Evolutionary conservation across 1,140 invertebrate species (phyloP), one percentile per base, ranked within the genome.

Genomic region (Vanessa atalanta): DNA sequence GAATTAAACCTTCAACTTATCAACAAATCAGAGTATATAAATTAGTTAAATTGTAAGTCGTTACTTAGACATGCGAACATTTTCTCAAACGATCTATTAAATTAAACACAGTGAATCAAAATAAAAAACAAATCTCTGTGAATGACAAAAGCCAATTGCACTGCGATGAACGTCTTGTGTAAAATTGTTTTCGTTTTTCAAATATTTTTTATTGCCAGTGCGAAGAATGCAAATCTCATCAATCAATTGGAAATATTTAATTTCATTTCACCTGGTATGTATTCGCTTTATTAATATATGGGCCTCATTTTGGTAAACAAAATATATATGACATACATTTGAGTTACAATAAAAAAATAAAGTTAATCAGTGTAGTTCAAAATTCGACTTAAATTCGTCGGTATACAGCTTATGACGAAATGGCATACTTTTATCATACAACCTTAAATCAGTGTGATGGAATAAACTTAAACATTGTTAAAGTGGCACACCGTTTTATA

Each of bases 21-120:
- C 12, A 9, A 43, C 37, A 50, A 7, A 50, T 15, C 15, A 12
- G 48, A 14, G 15, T 50, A 50, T 14, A 13, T n/a, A 16, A 55
- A 16, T 57, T 20, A 57, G 9, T 15, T 5, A 57, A 57, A 57
- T 26, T 57, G 55, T 23, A 13, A 57, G 11, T 12, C 55, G 13
- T 57, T 26, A 26, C 23, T 23, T 26, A 23, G 16, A 23, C 16
- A 23, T 26, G 23, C 55, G 13, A 23, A 13, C 23, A 26, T 23
- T 31, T 73, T 51, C 55, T n/a, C 71, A 51, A 66, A 67, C 47
- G 8, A 67, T 53, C 7, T 73, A 61, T 67, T 9, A 48, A 61
- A 20, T 16, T 50, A 73, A 73, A 15, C 3, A 61, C 37, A 13
- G 8, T 67, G 37, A 61, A 47, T 67, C 57, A 7, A 3, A 51